Conservation (phyloP, 2,797 vertebrate genomes). For the Phylloscopus collybita region DNA sequence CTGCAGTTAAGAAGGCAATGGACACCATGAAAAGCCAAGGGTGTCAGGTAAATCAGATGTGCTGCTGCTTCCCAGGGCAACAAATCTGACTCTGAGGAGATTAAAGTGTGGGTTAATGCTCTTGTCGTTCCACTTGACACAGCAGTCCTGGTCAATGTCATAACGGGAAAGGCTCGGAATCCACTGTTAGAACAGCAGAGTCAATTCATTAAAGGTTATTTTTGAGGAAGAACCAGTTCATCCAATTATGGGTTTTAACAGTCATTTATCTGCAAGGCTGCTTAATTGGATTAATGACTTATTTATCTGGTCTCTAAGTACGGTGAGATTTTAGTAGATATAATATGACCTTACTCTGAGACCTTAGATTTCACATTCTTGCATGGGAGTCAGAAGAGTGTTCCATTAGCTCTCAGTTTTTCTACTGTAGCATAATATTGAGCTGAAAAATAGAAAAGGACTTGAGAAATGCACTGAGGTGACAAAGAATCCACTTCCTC, state of each 20-base stretch:
- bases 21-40: conserved; percentile 85
- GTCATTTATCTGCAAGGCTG: conserved; percentile 62
- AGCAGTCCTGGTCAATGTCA: conserved; percentile 59
- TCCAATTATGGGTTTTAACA: conserved; percentile 72
- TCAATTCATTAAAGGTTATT: conserved; percentile 72
- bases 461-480: neutral
- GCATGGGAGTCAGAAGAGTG: neutral
- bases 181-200: conserved; percentile 25
- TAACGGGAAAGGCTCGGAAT: neutral
- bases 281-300: conserved; percentile 68
- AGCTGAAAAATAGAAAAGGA: neutral
- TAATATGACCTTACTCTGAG: conserved; percentile 48
- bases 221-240: conserved; percentile 67
- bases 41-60: conserved; percentile 84
- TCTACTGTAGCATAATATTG: neutral
- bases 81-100: conserved; percentile 58
- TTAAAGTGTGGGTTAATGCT: conserved; percentile 64
- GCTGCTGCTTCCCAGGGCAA: neutral
- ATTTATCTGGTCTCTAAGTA: conserved; percentile 56
- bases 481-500: neutral
- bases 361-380: neutral
- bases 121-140: conserved; percentile 55
- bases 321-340: conserved; percentile 37
- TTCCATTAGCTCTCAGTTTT: neutral
- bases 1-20: conserved; percentile 83